Evolutionary conservation across 1,140 invertebrate genomes (phyloP).

Genomic region (Drosophila navojoa): DNA sequence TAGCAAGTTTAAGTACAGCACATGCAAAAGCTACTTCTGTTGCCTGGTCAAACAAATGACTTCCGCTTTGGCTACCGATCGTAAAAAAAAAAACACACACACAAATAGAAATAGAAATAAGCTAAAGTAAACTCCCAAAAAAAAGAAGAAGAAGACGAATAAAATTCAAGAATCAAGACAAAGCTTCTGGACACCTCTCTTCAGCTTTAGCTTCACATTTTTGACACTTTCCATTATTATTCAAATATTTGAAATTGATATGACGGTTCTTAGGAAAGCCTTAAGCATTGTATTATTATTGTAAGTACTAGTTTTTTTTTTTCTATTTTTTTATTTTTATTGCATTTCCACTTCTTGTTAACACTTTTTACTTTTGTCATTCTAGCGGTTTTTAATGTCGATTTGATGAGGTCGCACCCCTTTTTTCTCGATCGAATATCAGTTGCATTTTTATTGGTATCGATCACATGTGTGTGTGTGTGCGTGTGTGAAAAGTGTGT

Average conservation of each 20-base stretch:
- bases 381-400: slow-evolving; percentile 60
- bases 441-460: slow-evolving; percentile 61
- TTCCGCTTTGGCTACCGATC: slow-evolving; percentile 62
- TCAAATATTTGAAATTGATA: slow-evolving; percentile 39
- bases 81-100: slow-evolving; percentile 38
- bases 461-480: not conserved
- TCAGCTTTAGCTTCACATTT: not conserved
- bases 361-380: slow-evolving; percentile 38
- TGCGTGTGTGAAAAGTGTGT: slow-evolving; percentile 45
- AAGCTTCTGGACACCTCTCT: too few species aligned
- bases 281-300: slow-evolving; percentile 35
- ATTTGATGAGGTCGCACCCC: slow-evolving; percentile 59
- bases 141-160: too few species aligned
- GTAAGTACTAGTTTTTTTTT: slow-evolving; percentile 29
- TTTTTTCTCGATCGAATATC: slow-evolving; percentile 21
- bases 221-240: slow-evolving; percentile 51
- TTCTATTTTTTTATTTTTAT: slow-evolving; percentile 32
- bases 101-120: not conserved
- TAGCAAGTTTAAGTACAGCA: slow-evolving; percentile 12
- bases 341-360: slow-evolving; percentile 51
- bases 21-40: slow-evolving; percentile 45
- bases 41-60: slow-evolving; percentile 67
- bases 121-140: too few species aligned
- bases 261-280: slow-evolving; percentile 9
- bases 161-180: too few species aligned